Conservation (phyloP, 2,113 vertebrate genomes). For the Amblyopsis rosae region DNA sequence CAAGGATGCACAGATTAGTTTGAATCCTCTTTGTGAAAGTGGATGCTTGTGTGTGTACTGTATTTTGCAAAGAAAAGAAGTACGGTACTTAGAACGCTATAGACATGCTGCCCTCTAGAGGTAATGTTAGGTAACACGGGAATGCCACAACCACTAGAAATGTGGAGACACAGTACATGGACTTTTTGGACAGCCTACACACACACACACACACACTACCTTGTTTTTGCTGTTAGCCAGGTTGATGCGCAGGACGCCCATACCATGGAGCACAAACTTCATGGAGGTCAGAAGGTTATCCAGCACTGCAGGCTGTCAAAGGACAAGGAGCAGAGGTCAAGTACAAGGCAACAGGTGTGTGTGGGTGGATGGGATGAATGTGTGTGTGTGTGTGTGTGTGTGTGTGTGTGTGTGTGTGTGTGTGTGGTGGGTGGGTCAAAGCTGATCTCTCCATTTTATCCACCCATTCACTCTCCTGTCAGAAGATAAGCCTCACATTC, state of each 20-base stretch:
- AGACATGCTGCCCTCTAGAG: conserved; percentile 51
- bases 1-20: too few relatives aligned
- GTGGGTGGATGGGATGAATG: not conserved
- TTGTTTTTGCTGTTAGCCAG: conserved; percentile 77
- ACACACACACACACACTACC: conserved; percentile 44
- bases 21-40: not conserved
- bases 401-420: not conserved
- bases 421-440: not conserved
- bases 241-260: conserved; percentile 79
- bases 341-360: not conserved
- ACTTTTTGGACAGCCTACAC: not conserved
- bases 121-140: conserved; percentile 11
- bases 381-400: not conserved
- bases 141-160: not conserved
- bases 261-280: conserved; percentile 82
- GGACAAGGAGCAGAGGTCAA: conserved; percentile 23
- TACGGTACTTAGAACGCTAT: not conserved
- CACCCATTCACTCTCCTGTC: conserved; percentile 26
- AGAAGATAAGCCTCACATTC: conserved; percentile 63
- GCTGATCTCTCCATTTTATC: not conserved
- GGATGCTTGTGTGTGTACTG: not conserved
- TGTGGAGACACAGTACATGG: not conserved
- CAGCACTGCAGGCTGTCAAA: conserved; percentile 76
- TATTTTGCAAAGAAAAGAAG: not conserved
- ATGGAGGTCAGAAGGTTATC: conserved; percentile 82